A percentile compares a stretch with the other conserved stretches of the same genome.
phyloP scores from a whole-genome alignment of 2,888 invertebrate genomes.

The Synanthedon formicaeformis region DNA sequence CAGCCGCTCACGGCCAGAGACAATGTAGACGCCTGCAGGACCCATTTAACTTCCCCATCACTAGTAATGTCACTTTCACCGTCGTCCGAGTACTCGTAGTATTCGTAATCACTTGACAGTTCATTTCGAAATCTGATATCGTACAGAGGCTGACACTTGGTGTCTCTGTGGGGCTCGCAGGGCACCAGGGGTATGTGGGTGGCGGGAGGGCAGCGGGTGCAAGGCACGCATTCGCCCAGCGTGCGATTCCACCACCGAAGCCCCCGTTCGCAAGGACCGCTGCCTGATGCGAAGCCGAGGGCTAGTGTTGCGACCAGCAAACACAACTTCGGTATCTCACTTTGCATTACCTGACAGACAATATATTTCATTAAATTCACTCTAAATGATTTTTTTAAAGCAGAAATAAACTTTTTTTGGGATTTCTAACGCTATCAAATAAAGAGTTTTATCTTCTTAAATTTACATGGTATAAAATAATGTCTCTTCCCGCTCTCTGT shows the following conservation, averaged over 20 bases:
- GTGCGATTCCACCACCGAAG: constrained; percentile 79
- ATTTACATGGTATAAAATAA: too few relatives aligned
- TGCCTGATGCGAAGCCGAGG: constrained; percentile 35
- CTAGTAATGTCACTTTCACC: constrained; percentile 44
- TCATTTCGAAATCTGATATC: constrained; percentile 72
- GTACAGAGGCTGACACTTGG: constrained; percentile 77
- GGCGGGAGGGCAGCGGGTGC: constrained; percentile 75
- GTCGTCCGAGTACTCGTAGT: constrained; percentile 52
- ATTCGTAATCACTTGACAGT: constrained; percentile 46
- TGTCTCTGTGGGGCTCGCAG: constrained; percentile 81
- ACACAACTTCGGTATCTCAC: constrained; percentile 46
- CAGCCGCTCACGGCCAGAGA: constrained; percentile 81
- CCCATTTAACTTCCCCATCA: constrained; percentile 70
- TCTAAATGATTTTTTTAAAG: not conserved
- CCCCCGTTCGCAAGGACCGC: constrained; percentile 60
- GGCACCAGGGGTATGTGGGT: constrained; percentile 76
- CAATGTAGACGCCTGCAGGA: constrained; percentile 80
- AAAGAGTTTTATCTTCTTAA: too few relatives aligned
- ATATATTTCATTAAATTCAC: not conserved
- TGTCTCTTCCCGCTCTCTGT: too few relatives aligned
- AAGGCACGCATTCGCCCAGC: constrained; percentile 75
- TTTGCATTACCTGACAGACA: constrained; percentile 56
- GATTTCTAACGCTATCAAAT: not conserved
- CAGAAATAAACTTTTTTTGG: not conserved
- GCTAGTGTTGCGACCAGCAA: constrained; percentile 54